phyloP scores from a whole-genome alignment of 2,888 invertebrate genomes.

The Agrochola lychnidis region DNA sequence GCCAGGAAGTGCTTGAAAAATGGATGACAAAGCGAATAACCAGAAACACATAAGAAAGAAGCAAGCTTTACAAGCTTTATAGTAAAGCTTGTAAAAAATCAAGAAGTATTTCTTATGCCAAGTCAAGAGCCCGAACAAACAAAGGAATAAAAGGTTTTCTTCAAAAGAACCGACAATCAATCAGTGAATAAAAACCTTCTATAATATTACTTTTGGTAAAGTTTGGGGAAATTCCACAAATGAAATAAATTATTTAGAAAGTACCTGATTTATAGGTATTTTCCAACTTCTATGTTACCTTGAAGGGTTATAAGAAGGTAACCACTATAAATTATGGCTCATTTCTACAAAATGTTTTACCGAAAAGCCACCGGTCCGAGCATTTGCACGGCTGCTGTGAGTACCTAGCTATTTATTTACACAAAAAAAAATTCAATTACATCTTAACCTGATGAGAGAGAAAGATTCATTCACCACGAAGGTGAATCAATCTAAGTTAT shows the following conservation, averaged over 20 bases:
- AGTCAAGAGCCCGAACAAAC: conserved; percentile 11
- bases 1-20: background rate
- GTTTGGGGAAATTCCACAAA: background rate
- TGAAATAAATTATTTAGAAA: background rate
- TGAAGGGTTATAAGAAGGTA: background rate
- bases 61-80: too few relatives aligned
- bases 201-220: conserved; percentile 18
- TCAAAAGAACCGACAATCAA: conserved; percentile 1
- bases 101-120: conserved; percentile 1
- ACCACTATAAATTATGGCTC: background rate
- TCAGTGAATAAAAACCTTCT: background rate
- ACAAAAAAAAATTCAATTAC: background rate
- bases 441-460: too few relatives aligned
- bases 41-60: background rate
- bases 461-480: too few relatives aligned
- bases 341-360: background rate
- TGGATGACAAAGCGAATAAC: background rate
- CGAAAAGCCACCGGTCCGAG: background rate
- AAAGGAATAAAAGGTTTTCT: conserved; percentile 12
- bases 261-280: conserved; percentile 10
- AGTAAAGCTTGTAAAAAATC: background rate
- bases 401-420: background rate
- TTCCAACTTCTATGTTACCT: background rate
- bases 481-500: background rate
- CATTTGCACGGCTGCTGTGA: background rate